These are phyloP conservation scores for Agonopterix alstromeriana DNA, from an alignment of 2,888 invertebrate genomes.

Conservation along the genomic window DNA sequence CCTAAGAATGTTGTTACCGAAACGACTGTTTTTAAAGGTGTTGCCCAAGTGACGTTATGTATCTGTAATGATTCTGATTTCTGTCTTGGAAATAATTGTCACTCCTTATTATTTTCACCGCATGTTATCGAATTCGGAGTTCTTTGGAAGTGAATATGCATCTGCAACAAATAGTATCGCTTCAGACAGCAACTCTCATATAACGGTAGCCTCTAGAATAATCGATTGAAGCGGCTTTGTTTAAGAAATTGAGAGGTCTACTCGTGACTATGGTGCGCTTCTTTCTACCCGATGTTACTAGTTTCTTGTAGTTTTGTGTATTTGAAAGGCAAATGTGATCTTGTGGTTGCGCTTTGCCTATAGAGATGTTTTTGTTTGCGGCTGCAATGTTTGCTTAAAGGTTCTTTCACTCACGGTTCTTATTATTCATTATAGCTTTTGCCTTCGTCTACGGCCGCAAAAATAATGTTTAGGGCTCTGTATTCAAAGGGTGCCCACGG, in stretches of 20 bases:
- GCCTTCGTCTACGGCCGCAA: too few species aligned
- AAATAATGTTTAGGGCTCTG: too few species aligned
- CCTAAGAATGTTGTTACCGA: too few species aligned
- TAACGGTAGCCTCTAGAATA: conserved; percentile 69
- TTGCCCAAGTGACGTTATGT: too few species aligned
- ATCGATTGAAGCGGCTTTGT: conserved; percentile 64
- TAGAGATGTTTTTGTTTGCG: conserved; percentile 14
- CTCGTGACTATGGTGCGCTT: conserved; percentile 58
- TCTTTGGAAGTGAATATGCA: too few species aligned
- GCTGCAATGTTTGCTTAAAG: conserved; percentile 1
- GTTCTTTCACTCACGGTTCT: conserved; percentile 1
- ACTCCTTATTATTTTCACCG: too few species aligned
- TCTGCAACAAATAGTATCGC: conserved; percentile 28
- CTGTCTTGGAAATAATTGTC: too few species aligned
- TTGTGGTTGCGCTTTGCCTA: conserved; percentile 27
- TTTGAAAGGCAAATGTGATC: conserved; percentile 33
- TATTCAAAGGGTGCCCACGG: too few species aligned
- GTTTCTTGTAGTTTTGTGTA: conserved; percentile 30
- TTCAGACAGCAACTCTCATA: conserved; percentile 23
- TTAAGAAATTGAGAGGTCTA: conserved; percentile 68
- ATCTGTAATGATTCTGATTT: too few species aligned
- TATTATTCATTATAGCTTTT: neutral
- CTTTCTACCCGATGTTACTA: conserved; percentile 25
- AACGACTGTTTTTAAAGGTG: too few species aligned
- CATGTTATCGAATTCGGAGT: too few species aligned